Evolutionary conservation across 2,113 vertebrate genomes (phyloP).

Genomic region (Puma concolor): DNA sequence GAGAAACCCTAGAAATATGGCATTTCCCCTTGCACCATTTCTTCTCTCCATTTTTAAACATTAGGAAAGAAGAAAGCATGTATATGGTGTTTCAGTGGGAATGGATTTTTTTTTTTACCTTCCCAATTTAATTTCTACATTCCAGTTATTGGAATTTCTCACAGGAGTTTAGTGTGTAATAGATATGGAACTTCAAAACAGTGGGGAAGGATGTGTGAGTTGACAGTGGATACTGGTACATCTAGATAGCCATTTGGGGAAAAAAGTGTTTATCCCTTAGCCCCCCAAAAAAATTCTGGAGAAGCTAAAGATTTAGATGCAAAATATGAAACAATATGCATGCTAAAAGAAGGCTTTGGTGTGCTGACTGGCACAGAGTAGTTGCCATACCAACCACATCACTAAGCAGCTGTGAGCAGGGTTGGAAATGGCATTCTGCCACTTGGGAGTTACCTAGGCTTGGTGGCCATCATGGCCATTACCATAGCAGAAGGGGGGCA

Average conservation of each 20-base stretch:
- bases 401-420: neutral
- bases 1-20: neutral
- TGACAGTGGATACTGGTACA: neutral
- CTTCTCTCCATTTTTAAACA: neutral
- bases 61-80: neutral
- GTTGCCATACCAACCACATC: accelerated
- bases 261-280: neutral
- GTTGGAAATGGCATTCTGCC: neutral
- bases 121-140: neutral
- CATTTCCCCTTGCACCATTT: neutral
- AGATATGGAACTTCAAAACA: neutral
- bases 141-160: neutral
- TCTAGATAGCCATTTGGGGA: neutral
- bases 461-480: neutral
- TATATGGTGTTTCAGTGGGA: neutral
- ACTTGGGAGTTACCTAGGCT: neutral
- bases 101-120: neutral
- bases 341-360: neutral
- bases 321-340: neutral
- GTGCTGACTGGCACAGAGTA: neutral
- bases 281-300: neutral
- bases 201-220: neutral
- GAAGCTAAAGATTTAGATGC: neutral
- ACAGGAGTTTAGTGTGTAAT: neutral
- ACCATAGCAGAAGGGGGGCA: neutral